phyloP scores from a whole-genome alignment of 2,888 invertebrate species.

The Arrhopalites spinosus region DNA sequence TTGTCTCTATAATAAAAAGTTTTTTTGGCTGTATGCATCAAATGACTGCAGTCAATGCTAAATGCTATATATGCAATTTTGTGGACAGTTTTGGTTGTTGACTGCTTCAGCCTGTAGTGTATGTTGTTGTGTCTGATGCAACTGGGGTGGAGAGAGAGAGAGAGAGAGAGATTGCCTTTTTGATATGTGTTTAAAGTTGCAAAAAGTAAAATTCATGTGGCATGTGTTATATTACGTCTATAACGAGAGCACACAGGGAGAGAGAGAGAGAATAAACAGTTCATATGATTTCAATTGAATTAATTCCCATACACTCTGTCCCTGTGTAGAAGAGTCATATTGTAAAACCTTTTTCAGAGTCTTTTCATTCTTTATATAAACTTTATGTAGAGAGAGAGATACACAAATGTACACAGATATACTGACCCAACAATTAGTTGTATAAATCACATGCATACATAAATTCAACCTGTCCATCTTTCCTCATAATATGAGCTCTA shows the following conservation, averaged over 20 bases:
- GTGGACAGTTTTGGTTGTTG: not conserved
- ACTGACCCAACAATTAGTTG: constrained; percentile 19
- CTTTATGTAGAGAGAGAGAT: not conserved
- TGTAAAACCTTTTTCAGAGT: not conserved
- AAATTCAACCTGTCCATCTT: too few species aligned
- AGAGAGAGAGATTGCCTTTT: constrained; percentile 15
- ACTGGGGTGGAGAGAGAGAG: constrained; percentile 27
- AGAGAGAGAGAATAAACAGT: too few species aligned
- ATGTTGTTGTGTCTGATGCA: constrained; percentile 23
- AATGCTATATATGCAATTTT: constrained; percentile 14
- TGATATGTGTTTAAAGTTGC: constrained; percentile 7
- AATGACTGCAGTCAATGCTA: not conserved
- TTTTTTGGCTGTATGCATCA: not conserved
- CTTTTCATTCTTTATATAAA: not conserved
- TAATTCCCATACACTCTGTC: not conserved
- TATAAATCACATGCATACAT: not conserved
- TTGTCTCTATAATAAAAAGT: not conserved
- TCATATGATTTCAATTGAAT: not conserved
- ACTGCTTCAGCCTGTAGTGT: not conserved
- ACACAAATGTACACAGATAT: not conserved
- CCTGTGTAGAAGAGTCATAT: not conserved
- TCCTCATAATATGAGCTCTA: not conserved
- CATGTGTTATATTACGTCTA: not conserved
- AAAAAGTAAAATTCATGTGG: not conserved
- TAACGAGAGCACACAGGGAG: not conserved